phyloP scores from a whole-genome alignment of 2,797 vertebrate genomes.

The Huso huso region DNA sequence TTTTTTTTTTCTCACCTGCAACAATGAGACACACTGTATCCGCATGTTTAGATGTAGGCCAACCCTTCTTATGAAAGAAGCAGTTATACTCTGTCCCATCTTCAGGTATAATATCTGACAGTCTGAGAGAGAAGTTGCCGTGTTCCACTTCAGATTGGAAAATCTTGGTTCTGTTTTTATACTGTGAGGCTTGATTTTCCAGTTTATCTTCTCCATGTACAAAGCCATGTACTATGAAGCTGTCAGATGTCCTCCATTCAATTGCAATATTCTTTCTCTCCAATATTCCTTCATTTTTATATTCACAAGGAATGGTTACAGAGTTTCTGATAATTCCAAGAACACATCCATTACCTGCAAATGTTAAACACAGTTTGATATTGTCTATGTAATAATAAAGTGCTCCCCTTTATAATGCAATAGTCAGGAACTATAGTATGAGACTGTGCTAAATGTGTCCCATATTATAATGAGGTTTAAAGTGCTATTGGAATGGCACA shows the following conservation, averaged over 20 bases:
- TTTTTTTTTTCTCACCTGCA: too few species aligned
- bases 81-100: too few species aligned
- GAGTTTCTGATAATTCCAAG: not conserved
- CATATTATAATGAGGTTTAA: too few species aligned
- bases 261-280: not conserved
- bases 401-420: too few species aligned
- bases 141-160: not conserved
- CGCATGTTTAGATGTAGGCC: too few species aligned
- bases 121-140: not conserved
- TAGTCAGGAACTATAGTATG: too few species aligned
- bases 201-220: not conserved
- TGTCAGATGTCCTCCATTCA: not conserved
- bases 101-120: not conserved
- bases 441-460: too few species aligned
- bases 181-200: not conserved
- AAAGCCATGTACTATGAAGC: not conserved
- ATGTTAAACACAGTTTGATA: too few species aligned
- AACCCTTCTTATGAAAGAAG: too few species aligned
- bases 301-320: not conserved
- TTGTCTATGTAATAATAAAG: too few species aligned
- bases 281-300: not conserved
- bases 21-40: too few species aligned
- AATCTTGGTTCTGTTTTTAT: not conserved
- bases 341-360: not conserved
- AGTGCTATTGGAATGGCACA: too few species aligned